Percentiles rank a stretch among this genome's conserved stretches.
phyloP scores from a whole-genome alignment of 1,140 invertebrate species.

The Panagrolaimus sp. region DNA sequence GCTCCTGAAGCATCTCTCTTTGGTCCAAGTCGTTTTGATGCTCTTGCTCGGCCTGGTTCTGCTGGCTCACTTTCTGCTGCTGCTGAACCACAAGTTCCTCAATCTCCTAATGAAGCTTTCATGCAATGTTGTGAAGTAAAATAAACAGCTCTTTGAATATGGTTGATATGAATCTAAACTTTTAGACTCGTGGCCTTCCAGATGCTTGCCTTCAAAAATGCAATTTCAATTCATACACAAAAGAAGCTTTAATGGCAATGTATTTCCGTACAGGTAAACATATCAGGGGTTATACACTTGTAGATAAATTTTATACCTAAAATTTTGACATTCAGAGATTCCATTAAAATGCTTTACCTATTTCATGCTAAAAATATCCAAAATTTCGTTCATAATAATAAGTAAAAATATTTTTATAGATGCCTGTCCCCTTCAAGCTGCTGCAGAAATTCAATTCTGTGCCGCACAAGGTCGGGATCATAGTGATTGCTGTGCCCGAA shows the following conservation, averaged over 20 bases:
- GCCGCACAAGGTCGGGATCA: slow-evolving; percentile 44
- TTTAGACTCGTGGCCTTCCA: slow-evolving; percentile 46
- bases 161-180: no score
- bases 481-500: slow-evolving; percentile 34
- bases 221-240: slow-evolving; percentile 42
- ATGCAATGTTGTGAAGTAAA: no score
- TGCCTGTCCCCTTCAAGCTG: slow-evolving; percentile 44
- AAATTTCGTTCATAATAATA: slow-evolving; percentile 33
- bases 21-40: not conserved
- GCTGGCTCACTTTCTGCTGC: no score
- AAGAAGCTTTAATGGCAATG: slow-evolving; percentile 44
- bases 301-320: no score
- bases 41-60: not conserved
- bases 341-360: no score
- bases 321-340: no score
- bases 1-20: not conserved
- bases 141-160: no score
- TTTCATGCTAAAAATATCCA: no score
- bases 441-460: slow-evolving; percentile 49
- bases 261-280: slow-evolving; percentile 50
- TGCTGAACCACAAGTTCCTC: not conserved
- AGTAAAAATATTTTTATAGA: slow-evolving; percentile 48
- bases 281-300: no score
- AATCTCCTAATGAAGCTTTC: slow-evolving; percentile 43
- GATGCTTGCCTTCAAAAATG: slow-evolving; percentile 43